Base-by-base conservation (phyloP, 2,113 vertebrate species). In the Datnioides undecimradiatus region DNA sequence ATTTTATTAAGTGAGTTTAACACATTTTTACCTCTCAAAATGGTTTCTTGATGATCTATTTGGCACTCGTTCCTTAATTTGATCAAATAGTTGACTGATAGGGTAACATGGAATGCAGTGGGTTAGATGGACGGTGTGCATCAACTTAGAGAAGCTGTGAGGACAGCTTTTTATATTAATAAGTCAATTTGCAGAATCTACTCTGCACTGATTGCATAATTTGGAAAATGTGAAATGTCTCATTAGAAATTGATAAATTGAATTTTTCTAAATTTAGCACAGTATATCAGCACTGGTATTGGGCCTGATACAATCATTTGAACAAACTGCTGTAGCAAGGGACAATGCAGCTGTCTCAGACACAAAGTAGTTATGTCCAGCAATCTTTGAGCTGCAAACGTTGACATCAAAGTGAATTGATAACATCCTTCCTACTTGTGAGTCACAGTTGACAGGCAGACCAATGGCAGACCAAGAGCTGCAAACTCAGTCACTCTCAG, bases 351-450 rank as follows among this genome's bases (percentile, higher is more conserved):
- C 33, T 3, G 10, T 23, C 3, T 41, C 4, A 0, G 16, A 45
- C 34, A n/a, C 11, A 51, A 38, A 54, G 55, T 11, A 3, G 55
- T 31, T 27, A 31, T 14, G 19, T 79, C 85, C 79, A 85, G 73
- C 73, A 60, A 58, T 52, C 52, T 75, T 3, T 45, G 23, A 43
- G 11, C 13, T 29, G 49, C 73, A 12, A 38, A 60, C 38, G 63
- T 40, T 27, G 41, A 79, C 82, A 81, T 85, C 68, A 89, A 82
- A 90, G 74, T 48, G 51, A 34, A 63, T 29, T 31, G 51, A 71
- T 75, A 33, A 38, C 71, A 76, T 83, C 83, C 86, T 87, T 69
- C 82, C 82, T 71, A 8, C 17, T 66, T 23, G 27, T 60, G 29
- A 75, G 54, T 71, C 60, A 49, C 46, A 54, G 57, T 36, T 46